A percentile compares a stretch with the other conserved stretches of the same genome.
These are phyloP conservation scores for Pelobates cultripes DNA, from an alignment of 2,797 vertebrate genomes.

Conservation along the genomic window DNA sequence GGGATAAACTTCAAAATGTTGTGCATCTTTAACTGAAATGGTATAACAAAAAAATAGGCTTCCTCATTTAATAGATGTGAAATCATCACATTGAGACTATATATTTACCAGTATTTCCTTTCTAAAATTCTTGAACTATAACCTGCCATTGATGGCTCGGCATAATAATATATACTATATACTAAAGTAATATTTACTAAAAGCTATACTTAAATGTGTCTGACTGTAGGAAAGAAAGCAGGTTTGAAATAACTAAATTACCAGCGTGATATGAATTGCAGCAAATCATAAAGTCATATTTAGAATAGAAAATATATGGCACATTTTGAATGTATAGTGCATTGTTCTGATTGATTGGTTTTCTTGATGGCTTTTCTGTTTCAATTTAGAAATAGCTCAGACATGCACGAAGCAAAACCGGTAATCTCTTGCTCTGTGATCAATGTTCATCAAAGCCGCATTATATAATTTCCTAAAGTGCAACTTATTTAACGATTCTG, in stretches of 20 bases:
- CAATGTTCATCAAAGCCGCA: not conserved
- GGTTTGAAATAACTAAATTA: not conserved
- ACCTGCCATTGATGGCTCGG: no score
- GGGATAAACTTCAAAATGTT: no score
- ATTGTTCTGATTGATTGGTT: conserved; percentile 4
- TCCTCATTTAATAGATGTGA: no score
- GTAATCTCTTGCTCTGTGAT: not conserved
- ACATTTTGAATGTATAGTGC: not conserved
- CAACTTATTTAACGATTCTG: not conserved
- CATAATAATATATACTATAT: no score
- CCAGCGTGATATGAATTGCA: not conserved
- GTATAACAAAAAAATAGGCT: no score
- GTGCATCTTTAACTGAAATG: no score
- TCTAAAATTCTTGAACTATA: no score
- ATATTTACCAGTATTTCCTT: no score
- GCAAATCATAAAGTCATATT: not conserved
- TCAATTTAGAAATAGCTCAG: not conserved
- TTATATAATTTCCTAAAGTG: not conserved
- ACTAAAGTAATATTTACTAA: no score
- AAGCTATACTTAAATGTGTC: no score
- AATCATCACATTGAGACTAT: no score
- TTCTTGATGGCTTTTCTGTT: not conserved
- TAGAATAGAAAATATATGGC: not conserved
- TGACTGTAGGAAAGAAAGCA: no score
- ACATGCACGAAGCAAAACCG: not conserved